A percentile compares a stretch with the other conserved stretches of the same genome.
Evolutionary conservation across 1,140 invertebrate genomes (phyloP).

Genomic region (Platorchestia sp.): DNA sequence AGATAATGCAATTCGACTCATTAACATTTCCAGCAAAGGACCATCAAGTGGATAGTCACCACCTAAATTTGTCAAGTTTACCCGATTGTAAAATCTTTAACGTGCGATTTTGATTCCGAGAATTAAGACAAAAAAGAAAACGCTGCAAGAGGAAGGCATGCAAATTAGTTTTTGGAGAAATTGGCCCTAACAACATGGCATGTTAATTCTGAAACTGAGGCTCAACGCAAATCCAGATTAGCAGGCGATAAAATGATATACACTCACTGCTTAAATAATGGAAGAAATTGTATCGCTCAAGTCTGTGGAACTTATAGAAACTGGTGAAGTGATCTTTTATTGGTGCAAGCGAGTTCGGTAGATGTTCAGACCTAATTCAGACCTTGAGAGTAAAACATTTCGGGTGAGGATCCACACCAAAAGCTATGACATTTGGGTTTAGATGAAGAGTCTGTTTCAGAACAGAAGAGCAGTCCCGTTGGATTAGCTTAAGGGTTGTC

Average conservation of each 20-base stretch:
- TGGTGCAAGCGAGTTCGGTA: background rate
- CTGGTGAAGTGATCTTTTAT: background rate
- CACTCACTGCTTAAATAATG: background rate
- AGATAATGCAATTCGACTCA: background rate
- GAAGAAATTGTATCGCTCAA: background rate
- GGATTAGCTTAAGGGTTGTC: background rate
- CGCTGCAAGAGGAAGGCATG: background rate
- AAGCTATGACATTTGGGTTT: background rate
- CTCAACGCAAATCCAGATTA: background rate
- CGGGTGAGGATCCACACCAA: background rate
- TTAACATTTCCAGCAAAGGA: background rate
- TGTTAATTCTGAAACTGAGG: background rate
- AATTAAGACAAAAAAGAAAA: background rate
- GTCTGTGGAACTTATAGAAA: background rate
- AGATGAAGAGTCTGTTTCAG: background rate
- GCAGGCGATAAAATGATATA: background rate
- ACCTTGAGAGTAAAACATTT: background rate
- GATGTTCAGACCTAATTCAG: background rate
- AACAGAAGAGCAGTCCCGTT: background rate
- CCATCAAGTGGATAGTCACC: conserved; percentile 11
- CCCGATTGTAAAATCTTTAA: background rate
- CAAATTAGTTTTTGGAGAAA: background rate
- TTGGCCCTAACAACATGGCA: background rate
- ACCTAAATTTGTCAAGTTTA: background rate
- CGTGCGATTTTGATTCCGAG: background rate